These are phyloP conservation scores for Matsumurasca onukii DNA, from an alignment of 1,140 invertebrate genomes.

Conservation along the genomic window DNA sequence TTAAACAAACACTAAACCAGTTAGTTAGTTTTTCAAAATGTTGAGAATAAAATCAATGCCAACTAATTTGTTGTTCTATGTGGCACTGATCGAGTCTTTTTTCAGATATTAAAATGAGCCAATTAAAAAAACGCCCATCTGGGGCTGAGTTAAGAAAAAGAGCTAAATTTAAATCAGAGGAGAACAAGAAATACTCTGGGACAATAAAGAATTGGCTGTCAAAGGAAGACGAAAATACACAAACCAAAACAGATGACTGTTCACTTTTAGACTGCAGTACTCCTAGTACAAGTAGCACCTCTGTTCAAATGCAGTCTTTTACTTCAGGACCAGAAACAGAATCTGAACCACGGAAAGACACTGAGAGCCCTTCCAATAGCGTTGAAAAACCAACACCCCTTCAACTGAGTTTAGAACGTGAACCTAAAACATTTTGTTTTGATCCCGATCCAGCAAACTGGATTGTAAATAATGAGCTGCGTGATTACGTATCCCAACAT, in stretches of 20 bases:
- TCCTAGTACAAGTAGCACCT: slow-evolving; percentile 17
- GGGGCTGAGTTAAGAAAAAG: slow-evolving; percentile 22
- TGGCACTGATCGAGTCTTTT: neutral
- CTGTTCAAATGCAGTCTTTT: slow-evolving; percentile 4
- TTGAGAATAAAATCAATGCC: neutral
- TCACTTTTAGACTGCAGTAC: slow-evolving; percentile 16
- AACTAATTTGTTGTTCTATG: neutral
- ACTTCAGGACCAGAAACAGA: neutral
- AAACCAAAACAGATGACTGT: slow-evolving; percentile 21
- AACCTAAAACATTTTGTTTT: slow-evolving; percentile 23
- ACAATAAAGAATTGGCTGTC: slow-evolving; percentile 13
- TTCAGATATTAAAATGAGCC: slow-evolving; percentile 17
- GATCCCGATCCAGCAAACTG: slow-evolving; percentile 26
- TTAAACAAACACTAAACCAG: neutral
- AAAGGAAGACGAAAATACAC: neutral
- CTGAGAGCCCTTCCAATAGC: slow-evolving; percentile 21
- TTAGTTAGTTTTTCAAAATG: neutral
- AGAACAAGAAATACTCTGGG: slow-evolving; percentile 16
- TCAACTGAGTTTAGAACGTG: neutral
- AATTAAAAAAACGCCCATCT: slow-evolving; percentile 17
- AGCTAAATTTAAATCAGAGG: slow-evolving; percentile 17
- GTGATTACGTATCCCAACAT: slow-evolving; percentile 23
- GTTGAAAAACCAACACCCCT: slow-evolving; percentile 9
- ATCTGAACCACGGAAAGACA: slow-evolving; percentile 11
- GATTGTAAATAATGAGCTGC: slow-evolving; percentile 19